Base-by-base conservation (phyloP, 2,113 vertebrate species). In the Paramisgurnus dabryanus region DNA sequence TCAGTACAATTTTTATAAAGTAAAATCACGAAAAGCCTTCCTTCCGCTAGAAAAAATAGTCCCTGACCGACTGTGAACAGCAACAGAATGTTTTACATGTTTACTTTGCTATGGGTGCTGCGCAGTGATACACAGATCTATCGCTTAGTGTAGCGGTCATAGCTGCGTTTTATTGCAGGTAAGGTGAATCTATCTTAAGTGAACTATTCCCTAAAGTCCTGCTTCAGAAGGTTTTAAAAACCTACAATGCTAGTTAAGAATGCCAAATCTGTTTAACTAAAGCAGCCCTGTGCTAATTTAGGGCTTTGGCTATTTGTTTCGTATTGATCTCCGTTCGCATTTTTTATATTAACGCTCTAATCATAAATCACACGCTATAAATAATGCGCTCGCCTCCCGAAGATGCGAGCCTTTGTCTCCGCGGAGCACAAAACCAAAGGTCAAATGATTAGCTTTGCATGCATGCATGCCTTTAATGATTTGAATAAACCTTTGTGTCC, bases 361-460 rank as follows among this genome's bases (percentile, higher is more conserved):
- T 88, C 89, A 90, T 92, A 91, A 91, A 92, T 92, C 90, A 91
- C 84, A 82, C 22, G 49, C 73, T 85, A 90, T 90, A 91, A 91
- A 86, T 89, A 91, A 91, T 90, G 89, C 86, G 90, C 85, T 88
- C 87, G 86, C 79, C 80, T 85, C 76, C 80, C 39, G 84, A 83
- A 90, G 86, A 89, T 89, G 87, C 80, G 75, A 76, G 80, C 70
- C 82, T 85, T 85, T 83, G 83, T 85, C 82, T 85, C 55, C n/a
- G 2, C 70, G 47, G 79, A 78, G 80, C 78, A 88, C 84, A 88
- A 89, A 91, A 91, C 84, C 87, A 91, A 93, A 92, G 90, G 89
- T 93, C 90, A 91, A 90, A 89, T 91, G 88, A 90, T 89, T 89
- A 91, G 90, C 86, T 89, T 76, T 80, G 82, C 87, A 86, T 85